These are phyloP conservation scores for Rynchops niger DNA, from an alignment of 2,113 vertebrate genomes.

Conservation along the genomic window DNA sequence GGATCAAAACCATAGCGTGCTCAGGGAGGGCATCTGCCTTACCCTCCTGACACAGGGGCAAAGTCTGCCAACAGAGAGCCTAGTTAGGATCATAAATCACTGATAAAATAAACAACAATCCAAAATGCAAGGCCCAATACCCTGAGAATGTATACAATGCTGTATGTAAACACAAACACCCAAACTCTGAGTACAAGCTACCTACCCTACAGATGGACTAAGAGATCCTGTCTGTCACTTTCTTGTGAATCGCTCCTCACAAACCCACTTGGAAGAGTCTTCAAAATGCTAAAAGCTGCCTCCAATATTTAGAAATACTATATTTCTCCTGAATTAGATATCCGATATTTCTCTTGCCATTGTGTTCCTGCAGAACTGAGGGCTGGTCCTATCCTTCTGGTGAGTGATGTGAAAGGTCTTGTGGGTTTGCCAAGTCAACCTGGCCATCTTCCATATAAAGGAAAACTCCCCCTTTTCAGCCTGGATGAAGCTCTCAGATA, in stretches of 20 bases:
- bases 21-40: not conserved
- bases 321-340: not conserved
- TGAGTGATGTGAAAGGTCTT: not conserved
- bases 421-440: not conserved
- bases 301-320: not conserved
- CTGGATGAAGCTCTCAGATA: not conserved
- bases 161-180: not conserved
- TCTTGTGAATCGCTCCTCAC: not conserved
- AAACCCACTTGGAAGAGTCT: not conserved
- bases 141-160: not conserved
- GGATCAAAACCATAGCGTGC: not conserved
- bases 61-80: not conserved
- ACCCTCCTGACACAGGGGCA: not conserved
- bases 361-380: fast-evolving
- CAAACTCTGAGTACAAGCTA: not conserved
- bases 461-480: not conserved
- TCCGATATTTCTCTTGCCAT: not conserved
- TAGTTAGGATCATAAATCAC: not conserved
- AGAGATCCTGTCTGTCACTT: fast-evolving
- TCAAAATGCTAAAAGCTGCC: not conserved
- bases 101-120: not conserved
- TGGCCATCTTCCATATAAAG: not conserved
- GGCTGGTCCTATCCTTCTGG: not conserved
- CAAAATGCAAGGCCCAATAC: not conserved
- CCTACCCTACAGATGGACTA: not conserved